Percentiles rank a stretch among this genome's conserved stretches.
Evolutionary conservation across 92 coral and sea anemone species (phyloP).

Genomic region (Epizoanthus rinbou): DNA sequence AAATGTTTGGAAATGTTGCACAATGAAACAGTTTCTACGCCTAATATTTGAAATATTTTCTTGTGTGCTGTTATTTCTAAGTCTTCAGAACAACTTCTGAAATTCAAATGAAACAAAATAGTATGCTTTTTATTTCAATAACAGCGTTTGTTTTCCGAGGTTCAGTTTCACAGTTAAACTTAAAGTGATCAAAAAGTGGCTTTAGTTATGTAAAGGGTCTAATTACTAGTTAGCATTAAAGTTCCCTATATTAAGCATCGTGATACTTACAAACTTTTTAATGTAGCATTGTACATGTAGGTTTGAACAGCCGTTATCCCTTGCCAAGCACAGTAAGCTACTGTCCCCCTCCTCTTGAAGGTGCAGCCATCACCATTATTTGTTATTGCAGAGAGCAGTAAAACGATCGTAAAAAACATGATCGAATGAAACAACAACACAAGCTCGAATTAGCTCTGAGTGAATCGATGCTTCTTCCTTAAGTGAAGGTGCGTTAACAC

Average conservation of each 20-base stretch:
- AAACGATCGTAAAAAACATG: constrained; percentile 1
- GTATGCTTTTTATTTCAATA: not conserved
- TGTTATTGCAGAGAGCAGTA: constrained; percentile 7
- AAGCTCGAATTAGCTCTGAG: not conserved
- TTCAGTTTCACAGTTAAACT: no score
- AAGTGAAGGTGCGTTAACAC: not conserved
- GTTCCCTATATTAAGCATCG: not conserved
- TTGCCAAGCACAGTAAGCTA: constrained; percentile 20
- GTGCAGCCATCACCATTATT: not conserved
- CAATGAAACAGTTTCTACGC: not conserved
- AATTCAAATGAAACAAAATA: not conserved
- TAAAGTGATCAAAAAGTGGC: no score
- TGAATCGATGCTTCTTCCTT: not conserved
- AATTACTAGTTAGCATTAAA: constrained; percentile 13
- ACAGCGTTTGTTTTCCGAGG: not conserved
- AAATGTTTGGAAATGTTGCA: constrained; percentile 16
- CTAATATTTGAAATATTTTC: not conserved
- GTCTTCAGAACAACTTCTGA: not conserved
- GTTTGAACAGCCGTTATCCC: not conserved
- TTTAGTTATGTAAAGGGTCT: not conserved
- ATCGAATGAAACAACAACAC: not conserved
- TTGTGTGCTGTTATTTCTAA: not conserved
- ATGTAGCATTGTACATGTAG: constrained; percentile 1
- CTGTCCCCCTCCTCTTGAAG: constrained; percentile 11
- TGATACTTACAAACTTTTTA: constrained; percentile 37